A percentile compares a stretch with the other conserved stretches of the same genome.
phyloP scores from a whole-genome alignment of 37 sponge, comb jelly and placozoan species.

The Bolinopsis microptera region DNA sequence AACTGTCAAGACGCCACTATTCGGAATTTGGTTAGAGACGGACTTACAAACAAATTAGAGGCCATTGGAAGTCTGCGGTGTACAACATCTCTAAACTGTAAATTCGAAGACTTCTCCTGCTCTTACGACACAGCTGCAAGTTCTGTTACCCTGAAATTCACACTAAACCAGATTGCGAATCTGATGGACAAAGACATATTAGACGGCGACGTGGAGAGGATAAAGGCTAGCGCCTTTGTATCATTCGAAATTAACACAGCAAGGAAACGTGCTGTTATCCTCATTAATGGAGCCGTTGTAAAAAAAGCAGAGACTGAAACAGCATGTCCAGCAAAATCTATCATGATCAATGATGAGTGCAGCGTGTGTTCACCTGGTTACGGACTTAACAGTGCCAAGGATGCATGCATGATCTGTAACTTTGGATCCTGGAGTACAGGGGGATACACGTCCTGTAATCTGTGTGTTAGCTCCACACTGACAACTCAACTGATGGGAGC shows the following conservation, averaged over 20 bases:
- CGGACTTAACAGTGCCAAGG: not conserved
- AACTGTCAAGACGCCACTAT: not conserved
- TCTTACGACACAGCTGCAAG: not conserved
- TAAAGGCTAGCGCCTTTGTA: not conserved
- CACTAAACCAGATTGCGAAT: not conserved
- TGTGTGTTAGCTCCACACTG: not conserved
- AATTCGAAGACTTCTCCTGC: not conserved
- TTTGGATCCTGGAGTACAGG: not conserved
- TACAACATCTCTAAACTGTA: not conserved
- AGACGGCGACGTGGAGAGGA: not conserved
- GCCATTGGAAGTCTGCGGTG: not conserved
- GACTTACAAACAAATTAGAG: not conserved
- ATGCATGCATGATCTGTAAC: not conserved
- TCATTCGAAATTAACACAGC: not conserved
- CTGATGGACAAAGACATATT: not conserved
- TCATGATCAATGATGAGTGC: not conserved
- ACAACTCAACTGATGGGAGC: not conserved
- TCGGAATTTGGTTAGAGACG: not conserved
- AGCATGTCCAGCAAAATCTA: not conserved
- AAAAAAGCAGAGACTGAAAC: not conserved
- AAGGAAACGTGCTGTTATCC: not conserved
- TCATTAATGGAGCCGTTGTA: not conserved
- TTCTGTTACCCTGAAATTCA: not conserved
- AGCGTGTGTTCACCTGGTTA: not conserved
- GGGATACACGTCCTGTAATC: not conserved